Percentiles rank a stretch among this genome's conserved stretches.
Evolutionary conservation across 2,888 invertebrate genomes (phyloP).

Genomic region (Osmoderma eremita): DNA sequence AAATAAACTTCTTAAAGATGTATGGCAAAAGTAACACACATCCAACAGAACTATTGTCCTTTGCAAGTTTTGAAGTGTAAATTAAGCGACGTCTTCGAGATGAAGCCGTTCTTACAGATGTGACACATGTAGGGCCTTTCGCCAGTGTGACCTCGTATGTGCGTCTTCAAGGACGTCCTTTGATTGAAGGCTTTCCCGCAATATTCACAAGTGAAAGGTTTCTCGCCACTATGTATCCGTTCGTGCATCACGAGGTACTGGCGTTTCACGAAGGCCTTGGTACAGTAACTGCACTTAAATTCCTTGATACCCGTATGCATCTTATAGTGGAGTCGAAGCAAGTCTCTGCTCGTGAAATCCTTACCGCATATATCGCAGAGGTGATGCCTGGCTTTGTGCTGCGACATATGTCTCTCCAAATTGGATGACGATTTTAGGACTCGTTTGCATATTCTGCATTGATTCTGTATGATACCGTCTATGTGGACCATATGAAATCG

Average conservation of each 20-base stretch:
- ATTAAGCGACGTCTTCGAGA: conserved; percentile 37
- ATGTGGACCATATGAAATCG: conserved; percentile 58
- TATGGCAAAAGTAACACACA: neutral
- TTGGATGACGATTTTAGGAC: conserved; percentile 54
- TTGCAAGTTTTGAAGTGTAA: conserved; percentile 37
- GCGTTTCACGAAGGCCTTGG: conserved; percentile 71
- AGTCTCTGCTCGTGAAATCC: conserved; percentile 57
- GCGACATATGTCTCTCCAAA: conserved; percentile 63
- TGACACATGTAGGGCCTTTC: conserved; percentile 67
- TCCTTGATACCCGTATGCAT: conserved; percentile 55
- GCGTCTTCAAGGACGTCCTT: conserved; percentile 70
- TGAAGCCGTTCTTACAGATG: conserved; percentile 51
- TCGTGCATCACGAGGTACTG: conserved; percentile 71
- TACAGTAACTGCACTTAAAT: conserved; percentile 63
- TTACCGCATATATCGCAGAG: conserved; percentile 60
- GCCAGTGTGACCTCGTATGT: conserved; percentile 71
- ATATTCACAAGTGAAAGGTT: conserved; percentile 70
- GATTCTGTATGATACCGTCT: conserved; percentile 62
- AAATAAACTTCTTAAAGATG: too few relatives aligned
- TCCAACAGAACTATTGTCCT: conserved; percentile 4
- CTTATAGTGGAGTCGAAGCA: conserved; percentile 55
- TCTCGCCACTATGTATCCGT: conserved; percentile 71
- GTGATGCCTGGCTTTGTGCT: conserved; percentile 47
- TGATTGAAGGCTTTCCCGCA: conserved; percentile 73
- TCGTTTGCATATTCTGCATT: conserved; percentile 56